phyloP scores from a whole-genome alignment of 2,888 invertebrate genomes.

The Muschampia plurimacula region DNA sequence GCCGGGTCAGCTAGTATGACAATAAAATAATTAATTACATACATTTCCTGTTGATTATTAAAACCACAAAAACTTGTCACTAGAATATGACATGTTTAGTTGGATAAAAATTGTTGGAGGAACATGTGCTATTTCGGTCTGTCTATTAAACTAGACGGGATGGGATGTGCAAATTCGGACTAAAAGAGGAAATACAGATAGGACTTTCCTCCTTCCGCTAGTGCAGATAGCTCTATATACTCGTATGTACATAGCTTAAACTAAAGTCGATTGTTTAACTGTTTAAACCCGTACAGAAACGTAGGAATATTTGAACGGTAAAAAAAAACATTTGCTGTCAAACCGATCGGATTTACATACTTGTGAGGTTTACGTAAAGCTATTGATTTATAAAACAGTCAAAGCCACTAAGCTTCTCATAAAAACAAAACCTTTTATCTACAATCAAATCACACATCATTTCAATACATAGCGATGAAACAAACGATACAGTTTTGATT shows the following conservation, averaged over 20 bases:
- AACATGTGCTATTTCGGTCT: constrained; percentile 53
- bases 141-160: constrained; percentile 67
- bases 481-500: constrained; percentile 8
- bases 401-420: not conserved
- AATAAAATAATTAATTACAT: too few relatives aligned
- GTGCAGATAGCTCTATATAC: constrained; percentile 11
- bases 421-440: not conserved
- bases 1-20: too few relatives aligned
- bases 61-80: not conserved
- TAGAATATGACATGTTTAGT: not conserved
- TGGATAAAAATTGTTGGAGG: not conserved
- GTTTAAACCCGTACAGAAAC: constrained; percentile 19
- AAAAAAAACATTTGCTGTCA: not conserved
- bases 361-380: not conserved
- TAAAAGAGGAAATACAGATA: constrained; percentile 62
- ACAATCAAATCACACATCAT: not conserved
- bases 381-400: constrained; percentile 2
- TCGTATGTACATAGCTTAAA: constrained; percentile 16
- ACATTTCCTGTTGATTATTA: not conserved
- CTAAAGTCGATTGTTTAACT: constrained; percentile 18
- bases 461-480: not conserved
- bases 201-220: constrained; percentile 27
- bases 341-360: not conserved
- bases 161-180: constrained; percentile 60
- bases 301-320: not conserved